Evolutionary conservation across 30 jellyfish, hydroid and myxozoan species (phyloP).

Genomic region (Chrysaora quinquecirrha): DNA sequence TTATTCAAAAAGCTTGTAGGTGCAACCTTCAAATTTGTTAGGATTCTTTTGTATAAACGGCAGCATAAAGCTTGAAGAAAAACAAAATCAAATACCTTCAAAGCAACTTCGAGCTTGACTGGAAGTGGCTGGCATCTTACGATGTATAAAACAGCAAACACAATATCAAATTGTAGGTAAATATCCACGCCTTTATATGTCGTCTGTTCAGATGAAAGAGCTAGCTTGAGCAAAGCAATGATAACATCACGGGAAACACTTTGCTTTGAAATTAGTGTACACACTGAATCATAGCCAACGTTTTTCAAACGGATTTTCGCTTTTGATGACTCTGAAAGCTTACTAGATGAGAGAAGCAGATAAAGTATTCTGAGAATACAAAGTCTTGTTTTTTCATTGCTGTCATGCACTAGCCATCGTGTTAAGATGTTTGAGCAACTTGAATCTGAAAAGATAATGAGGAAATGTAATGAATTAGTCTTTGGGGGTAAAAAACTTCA

Average conservation of each 20-base stretch:
- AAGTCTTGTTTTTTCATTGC: conserved; percentile 47
- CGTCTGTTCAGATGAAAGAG: conserved; percentile 65
- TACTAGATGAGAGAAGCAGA: conserved; percentile 35
- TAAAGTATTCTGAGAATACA: conserved; percentile 46
- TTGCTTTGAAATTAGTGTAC: conserved; percentile 85
- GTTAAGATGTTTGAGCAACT: conserved; percentile 32
- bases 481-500: no score
- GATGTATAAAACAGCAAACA: conserved; percentile 55
- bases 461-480: no score
- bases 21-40: no score
- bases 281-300: conserved; percentile 78
- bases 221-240: conserved; percentile 70
- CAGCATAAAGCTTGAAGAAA: no score
- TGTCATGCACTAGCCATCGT: conserved; percentile 91
- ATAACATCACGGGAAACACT: conserved; percentile 69
- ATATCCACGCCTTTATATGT: conserved; percentile 62
- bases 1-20: no score
- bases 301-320: conserved; percentile 57
- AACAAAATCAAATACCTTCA: conserved; percentile 79
- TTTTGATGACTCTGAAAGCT: conserved; percentile 44
- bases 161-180: conserved; percentile 61
- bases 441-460: conserved; percentile 52
- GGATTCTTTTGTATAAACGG: no score
- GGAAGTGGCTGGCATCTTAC: conserved; percentile 69
- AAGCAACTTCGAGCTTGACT: conserved; percentile 84